phyloP scores from a whole-genome alignment of 2,113 vertebrate species.

The Empidonax traillii region DNA sequence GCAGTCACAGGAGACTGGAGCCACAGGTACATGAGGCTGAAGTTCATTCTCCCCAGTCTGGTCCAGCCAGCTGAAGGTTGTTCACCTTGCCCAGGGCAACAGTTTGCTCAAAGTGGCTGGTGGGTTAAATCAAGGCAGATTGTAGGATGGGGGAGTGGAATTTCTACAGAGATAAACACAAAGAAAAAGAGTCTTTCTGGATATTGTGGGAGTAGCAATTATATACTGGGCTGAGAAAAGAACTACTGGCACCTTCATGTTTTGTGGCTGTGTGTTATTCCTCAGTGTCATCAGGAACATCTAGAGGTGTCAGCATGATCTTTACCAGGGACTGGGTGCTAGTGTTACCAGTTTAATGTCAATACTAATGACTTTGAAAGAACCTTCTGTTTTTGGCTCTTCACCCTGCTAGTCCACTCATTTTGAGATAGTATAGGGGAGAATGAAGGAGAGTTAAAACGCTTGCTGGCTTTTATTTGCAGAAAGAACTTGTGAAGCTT shows the following conservation, averaged over 20 bases:
- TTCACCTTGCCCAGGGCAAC: rapidly evolving
- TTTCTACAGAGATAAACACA: not conserved
- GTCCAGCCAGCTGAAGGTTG: not conserved
- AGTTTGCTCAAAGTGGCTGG: not conserved
- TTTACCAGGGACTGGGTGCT: not conserved
- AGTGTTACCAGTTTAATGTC: not conserved
- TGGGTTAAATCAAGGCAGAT: not conserved
- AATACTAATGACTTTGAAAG: not conserved
- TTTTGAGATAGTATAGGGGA: not conserved
- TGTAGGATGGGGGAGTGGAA: not conserved
- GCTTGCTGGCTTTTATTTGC: not conserved
- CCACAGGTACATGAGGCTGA: not conserved
- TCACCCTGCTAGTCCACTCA: not conserved
- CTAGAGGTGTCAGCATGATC: not conserved
- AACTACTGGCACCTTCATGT: not conserved
- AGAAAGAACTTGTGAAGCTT: not conserved
- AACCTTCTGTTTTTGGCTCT: not conserved
- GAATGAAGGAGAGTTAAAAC: not conserved
- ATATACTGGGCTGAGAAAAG: not conserved
- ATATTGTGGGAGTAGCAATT: not conserved
- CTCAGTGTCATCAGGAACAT: not conserved
- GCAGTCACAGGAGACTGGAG: rapidly evolving
- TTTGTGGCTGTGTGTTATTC: not conserved
- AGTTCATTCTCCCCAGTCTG: not conserved
- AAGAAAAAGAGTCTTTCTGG: not conserved